Conservation (phyloP, 1,140 invertebrate species). For the Ips nitidus region DNA sequence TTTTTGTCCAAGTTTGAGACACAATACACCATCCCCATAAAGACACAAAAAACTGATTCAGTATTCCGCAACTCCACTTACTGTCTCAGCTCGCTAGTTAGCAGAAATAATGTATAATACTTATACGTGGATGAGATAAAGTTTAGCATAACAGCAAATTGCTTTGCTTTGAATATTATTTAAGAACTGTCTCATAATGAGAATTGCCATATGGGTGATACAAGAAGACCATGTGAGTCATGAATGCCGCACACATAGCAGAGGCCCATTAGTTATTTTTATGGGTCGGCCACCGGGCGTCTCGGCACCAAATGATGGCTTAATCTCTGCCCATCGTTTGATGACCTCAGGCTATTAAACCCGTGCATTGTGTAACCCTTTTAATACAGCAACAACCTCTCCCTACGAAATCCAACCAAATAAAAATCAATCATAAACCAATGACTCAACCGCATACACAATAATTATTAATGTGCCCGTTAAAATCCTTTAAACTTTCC, state of each 20-base stretch:
- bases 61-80: no score
- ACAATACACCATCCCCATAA: no score
- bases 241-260: conserved; percentile 34
- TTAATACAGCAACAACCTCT: background rate
- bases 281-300: conserved; percentile 33
- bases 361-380: conserved; percentile 14
- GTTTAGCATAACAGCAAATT: no score
- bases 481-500: conserved; percentile 22
- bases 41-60: no score
- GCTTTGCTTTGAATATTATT: no score
- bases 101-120: no score
- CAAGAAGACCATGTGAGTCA: conserved; percentile 26
- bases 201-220: conserved; percentile 19
- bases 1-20: no score
- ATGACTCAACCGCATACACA: no score
- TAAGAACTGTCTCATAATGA: no score
- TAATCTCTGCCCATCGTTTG: conserved; percentile 32
- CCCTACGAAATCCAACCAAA: background rate
- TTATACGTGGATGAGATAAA: no score
- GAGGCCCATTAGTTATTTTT: conserved; percentile 35
- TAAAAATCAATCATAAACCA: no score
- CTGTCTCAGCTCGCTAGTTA: no score
- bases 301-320: conserved; percentile 29
- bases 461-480: conserved; percentile 13
- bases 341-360: conserved; percentile 18